A percentile compares a stretch with the other conserved stretches of the same genome.
These are phyloP conservation scores for Cervus canadensis DNA, from an alignment of 2,113 vertebrate species.

Conservation along the genomic window DNA sequence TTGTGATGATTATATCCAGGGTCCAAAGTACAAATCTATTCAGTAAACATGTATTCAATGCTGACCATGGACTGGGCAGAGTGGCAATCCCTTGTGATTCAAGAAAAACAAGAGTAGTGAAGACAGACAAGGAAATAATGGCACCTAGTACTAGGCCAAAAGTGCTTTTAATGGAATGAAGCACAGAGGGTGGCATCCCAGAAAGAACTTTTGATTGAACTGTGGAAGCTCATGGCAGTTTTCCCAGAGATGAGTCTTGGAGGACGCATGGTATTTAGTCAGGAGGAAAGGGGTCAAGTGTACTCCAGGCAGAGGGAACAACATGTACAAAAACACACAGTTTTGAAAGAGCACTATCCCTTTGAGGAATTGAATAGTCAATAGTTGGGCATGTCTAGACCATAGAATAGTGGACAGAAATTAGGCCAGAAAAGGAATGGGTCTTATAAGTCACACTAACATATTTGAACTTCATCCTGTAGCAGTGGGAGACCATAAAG, in stretches of 20 bases:
- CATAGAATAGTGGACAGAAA: neutral
- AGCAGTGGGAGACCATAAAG: neutral
- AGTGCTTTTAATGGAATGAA: neutral
- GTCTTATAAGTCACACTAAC: neutral
- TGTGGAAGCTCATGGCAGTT: constrained; percentile 36
- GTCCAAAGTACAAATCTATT: neutral
- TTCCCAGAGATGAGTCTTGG: constrained; percentile 60
- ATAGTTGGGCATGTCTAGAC: neutral
- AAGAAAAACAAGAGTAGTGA: neutral
- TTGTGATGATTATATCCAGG: neutral
- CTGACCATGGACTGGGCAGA: neutral
- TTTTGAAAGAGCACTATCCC: constrained; percentile 25
- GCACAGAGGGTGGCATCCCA: neutral
- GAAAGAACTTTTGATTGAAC: constrained; percentile 11
- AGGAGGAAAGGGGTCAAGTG: constrained; percentile 23
- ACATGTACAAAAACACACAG: neutral
- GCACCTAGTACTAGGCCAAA: neutral
- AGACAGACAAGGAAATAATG: neutral
- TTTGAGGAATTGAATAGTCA: constrained; percentile 8
- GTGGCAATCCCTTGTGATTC: neutral
- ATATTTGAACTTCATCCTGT: neutral
- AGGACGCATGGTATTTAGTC: constrained; percentile 39
- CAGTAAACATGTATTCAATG: neutral
- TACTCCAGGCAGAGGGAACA: constrained; percentile 40
- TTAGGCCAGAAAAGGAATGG: neutral